Percentiles rank a stretch among this genome's conserved stretches.
These are phyloP conservation scores for Hymenochirus boettgeri DNA, from an alignment of 2,113 vertebrate species.

Conservation along the genomic window DNA sequence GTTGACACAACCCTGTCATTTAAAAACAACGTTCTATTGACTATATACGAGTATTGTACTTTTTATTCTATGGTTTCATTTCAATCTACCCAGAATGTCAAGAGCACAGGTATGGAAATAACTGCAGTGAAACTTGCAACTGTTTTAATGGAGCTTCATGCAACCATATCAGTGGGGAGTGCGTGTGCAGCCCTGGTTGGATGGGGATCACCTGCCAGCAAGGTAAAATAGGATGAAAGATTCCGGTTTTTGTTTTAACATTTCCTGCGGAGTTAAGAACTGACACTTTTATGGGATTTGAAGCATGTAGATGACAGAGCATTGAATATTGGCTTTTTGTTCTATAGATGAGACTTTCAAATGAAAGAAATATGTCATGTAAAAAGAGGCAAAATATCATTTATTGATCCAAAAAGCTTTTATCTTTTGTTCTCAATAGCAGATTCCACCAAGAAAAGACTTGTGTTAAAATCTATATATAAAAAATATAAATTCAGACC, in stretches of 20 bases:
- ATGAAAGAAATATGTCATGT: conserved; percentile 5
- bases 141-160: conserved; percentile 77
- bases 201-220: conserved; percentile 73
- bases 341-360: background rate
- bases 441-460: background rate
- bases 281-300: background rate
- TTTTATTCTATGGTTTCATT: background rate
- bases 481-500: no score
- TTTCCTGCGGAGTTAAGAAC: background rate
- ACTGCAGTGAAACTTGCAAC: conserved; percentile 74
- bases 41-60: background rate
- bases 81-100: conserved; percentile 65
- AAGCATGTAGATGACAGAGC: background rate
- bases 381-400: conserved; percentile 3
- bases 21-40: no score
- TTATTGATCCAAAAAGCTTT: conserved; percentile 3
- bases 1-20: no score
- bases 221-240: conserved; percentile 53
- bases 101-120: conserved; percentile 65
- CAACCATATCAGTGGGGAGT: conserved; percentile 68
- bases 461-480: no score
- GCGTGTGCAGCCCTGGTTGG: conserved; percentile 77
- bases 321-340: background rate
- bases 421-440: background rate
- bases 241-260: background rate